Percentiles rank a stretch among this genome's conserved stretches.
Conservation (phyloP, 2,113 vertebrate species). For the Narcine bancroftii region DNA sequence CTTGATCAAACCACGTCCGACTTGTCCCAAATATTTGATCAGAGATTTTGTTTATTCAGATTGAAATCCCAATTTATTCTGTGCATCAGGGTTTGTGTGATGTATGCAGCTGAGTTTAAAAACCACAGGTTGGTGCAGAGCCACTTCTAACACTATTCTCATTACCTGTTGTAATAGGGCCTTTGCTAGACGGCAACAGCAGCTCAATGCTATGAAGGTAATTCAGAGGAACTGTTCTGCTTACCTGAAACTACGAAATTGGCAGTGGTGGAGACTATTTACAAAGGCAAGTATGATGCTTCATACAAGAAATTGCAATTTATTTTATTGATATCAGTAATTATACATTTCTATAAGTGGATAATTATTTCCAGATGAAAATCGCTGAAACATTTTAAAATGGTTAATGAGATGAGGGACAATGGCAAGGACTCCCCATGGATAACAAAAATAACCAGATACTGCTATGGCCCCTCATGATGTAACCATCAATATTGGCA, state of each 20-base stretch:
- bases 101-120: background rate
- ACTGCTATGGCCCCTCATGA: too few species aligned
- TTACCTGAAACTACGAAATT: conserved; percentile 95
- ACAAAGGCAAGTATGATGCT: conserved; percentile 71
- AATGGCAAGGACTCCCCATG: too few species aligned
- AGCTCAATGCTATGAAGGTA: conserved; percentile 92
- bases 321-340: background rate
- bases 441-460: too few species aligned
- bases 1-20: background rate
- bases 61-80: background rate
- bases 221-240: conserved; percentile 97
- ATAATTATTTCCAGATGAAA: background rate
- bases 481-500: too few species aligned
- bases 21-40: background rate
- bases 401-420: too few species aligned
- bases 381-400: too few species aligned
- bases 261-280: conserved; percentile 99
- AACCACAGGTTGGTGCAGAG: conserved; percentile 43
- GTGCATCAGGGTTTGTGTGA: background rate
- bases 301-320: background rate
- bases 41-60: background rate
- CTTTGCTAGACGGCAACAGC: conserved; percentile 89
- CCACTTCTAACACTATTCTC: background rate
- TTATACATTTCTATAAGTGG: background rate
- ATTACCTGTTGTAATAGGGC: conserved; percentile 57